Conservation (phyloP, 2,888 invertebrate species). For the Allophyes oxyacanthae region DNA sequence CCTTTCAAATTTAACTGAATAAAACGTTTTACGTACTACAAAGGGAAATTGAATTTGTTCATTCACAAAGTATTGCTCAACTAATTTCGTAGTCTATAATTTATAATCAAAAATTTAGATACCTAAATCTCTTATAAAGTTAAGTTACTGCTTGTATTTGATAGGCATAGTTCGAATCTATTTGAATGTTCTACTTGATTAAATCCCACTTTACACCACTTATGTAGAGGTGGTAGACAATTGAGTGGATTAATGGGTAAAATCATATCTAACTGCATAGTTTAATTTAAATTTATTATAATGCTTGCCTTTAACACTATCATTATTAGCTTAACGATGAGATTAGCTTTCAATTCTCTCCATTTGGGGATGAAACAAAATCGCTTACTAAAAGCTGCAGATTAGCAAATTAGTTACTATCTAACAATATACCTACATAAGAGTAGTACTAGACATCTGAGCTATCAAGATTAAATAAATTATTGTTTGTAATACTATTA, state of each 20-base stretch:
- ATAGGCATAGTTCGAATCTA: background rate
- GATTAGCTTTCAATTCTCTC: slow-evolving; percentile 29
- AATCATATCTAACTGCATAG: slow-evolving; percentile 7
- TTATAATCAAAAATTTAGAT: slow-evolving; percentile 11
- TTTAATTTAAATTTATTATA: slow-evolving; percentile 18
- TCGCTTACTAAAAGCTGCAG: slow-evolving; percentile 4
- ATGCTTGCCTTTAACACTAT: slow-evolving; percentile 7
- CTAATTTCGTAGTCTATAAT: slow-evolving; percentile 18
- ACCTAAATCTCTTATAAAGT: background rate
- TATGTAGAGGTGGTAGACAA: slow-evolving; percentile 4
- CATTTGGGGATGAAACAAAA: slow-evolving; percentile 14
- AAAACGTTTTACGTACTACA: background rate
- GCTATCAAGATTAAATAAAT: background rate
- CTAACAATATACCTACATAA: background rate
- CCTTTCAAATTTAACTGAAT: background rate
- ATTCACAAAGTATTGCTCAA: slow-evolving; percentile 12
- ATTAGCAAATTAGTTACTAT: slow-evolving; percentile 2
- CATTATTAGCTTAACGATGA: slow-evolving; percentile 16
- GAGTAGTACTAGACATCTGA: background rate
- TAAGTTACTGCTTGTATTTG: background rate
- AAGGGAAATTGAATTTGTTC: slow-evolving; percentile 14
- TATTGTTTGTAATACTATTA: too few species aligned
- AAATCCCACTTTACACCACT: too few species aligned
- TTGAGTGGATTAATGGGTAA: slow-evolving; percentile 2
- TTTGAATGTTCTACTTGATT: slow-evolving; percentile 11